A percentile compares a stretch with the other conserved stretches of the same genome.
phyloP scores from a whole-genome alignment of 2,888 invertebrate genomes.

The Eilema griseolum region DNA sequence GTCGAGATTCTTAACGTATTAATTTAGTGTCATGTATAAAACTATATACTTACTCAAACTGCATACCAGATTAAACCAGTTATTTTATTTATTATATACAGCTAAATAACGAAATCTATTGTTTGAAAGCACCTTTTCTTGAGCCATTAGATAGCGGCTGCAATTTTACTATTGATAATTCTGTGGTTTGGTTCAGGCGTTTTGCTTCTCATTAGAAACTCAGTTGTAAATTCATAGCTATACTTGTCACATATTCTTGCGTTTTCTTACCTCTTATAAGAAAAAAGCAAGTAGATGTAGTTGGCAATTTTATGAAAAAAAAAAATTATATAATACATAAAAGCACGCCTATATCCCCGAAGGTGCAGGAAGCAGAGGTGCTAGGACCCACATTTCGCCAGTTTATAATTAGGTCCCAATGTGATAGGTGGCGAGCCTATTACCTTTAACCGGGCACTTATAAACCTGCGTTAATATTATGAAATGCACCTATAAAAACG shows the following conservation, averaged over 20 bases:
- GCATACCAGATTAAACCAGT: background rate
- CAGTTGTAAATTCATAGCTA: background rate
- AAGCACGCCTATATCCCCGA: no score
- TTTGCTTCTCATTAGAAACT: background rate
- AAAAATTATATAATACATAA: no score
- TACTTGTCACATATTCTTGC: background rate
- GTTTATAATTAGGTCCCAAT: no score
- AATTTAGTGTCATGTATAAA: conserved; percentile 17
- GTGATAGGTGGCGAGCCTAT: no score
- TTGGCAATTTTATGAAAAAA: background rate
- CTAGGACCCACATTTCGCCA: no score
- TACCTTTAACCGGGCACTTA: no score
- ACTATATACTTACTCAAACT: background rate
- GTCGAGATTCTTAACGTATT: conserved; percentile 33
- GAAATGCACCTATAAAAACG: background rate
- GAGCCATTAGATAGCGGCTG: background rate
- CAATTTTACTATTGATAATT: background rate
- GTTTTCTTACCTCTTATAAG: background rate
- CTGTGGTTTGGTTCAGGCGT: background rate
- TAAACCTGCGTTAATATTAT: no score
- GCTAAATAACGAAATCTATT: background rate
- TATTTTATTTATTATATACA: background rate
- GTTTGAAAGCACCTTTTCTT: background rate
- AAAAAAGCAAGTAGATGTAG: background rate
- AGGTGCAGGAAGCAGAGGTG: no score